A percentile compares a stretch with the other conserved stretches of the same genome.
Evolutionary conservation across 2,797 vertebrate species (phyloP).

Genomic region (Petrocephalus schoutedeni): DNA sequence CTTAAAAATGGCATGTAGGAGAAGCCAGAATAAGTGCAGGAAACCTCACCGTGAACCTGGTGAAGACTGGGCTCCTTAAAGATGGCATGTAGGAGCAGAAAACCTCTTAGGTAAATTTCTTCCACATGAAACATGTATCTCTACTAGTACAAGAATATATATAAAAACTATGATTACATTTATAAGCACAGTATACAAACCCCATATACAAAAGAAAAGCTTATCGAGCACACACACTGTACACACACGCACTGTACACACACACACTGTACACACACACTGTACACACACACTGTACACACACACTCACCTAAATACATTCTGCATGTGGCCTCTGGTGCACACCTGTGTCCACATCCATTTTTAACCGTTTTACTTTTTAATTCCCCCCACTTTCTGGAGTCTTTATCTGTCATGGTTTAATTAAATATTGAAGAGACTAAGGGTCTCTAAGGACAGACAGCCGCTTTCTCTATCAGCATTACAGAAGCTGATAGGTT

Average conservation of each 20-base stretch:
- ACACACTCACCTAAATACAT: not conserved
- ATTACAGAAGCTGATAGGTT: slow-evolving; percentile 38
- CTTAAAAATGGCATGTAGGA: too few species aligned
- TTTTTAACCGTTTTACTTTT: slow-evolving; percentile 26
- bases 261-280: too few species aligned
- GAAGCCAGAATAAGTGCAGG: too few species aligned
- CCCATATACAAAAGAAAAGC: not conserved
- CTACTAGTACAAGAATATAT: not conserved
- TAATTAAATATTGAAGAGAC: slow-evolving; percentile 54
- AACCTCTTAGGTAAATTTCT: not conserved
- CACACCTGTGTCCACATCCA: not conserved
- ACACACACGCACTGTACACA: too few species aligned
- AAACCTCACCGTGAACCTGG: not conserved
- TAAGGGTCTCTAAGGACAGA: slow-evolving; percentile 23
- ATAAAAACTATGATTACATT: not conserved
- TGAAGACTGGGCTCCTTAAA: not conserved
- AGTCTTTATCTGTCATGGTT: slow-evolving; percentile 46
- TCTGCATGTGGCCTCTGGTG: not conserved
- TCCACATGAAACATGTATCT: not conserved
- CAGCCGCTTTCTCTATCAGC: slow-evolving; percentile 39
- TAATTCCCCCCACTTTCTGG: slow-evolving; percentile 39
- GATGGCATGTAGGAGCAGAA: not conserved
- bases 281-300: not conserved
- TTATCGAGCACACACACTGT: not conserved
- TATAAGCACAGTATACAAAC: not conserved